Conservation (phyloP, 2,888 invertebrate species). For the Anoncus sp. region DNA sequence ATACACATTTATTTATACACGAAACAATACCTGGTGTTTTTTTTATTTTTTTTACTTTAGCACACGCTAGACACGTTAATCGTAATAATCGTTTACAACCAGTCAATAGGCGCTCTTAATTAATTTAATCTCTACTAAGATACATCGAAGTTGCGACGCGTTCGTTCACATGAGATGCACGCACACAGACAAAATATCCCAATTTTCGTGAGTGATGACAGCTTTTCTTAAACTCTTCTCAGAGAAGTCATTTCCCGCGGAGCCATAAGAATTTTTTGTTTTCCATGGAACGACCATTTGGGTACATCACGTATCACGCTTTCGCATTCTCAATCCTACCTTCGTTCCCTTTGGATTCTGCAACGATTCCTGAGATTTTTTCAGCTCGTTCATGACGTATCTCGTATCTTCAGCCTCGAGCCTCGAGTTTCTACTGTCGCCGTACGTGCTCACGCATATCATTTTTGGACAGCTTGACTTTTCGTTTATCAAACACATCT, state of each 20-base stretch:
- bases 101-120: constrained; percentile 22
- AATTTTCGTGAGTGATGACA: constrained; percentile 45
- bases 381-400: constrained; percentile 76
- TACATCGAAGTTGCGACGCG: constrained; percentile 1
- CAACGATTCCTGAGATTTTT: constrained; percentile 73
- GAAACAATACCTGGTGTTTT: constrained; percentile 25
- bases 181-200: constrained; percentile 63
- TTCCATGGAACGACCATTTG: constrained; percentile 30
- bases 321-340: constrained; percentile 60
- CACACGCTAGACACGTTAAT: not conserved
- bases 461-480: constrained; percentile 59
- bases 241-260: not conserved
- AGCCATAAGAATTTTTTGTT: constrained; percentile 1
- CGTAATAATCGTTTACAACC: constrained; percentile 9
- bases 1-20: constrained; percentile 60
- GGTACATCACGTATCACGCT: constrained; percentile 50
- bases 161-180: constrained; percentile 16
- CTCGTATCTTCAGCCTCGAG: constrained; percentile 75
- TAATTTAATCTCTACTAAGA: constrained; percentile 29
- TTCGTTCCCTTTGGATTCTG: constrained; percentile 64
- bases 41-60: not conserved
- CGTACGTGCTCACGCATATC: constrained; percentile 74
- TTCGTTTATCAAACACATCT: constrained; percentile 65
- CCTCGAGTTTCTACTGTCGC: constrained; percentile 70
- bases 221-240: constrained; percentile 22